Conservation (phyloP, 2,888 invertebrate genomes). For the Antitype chi region DNA sequence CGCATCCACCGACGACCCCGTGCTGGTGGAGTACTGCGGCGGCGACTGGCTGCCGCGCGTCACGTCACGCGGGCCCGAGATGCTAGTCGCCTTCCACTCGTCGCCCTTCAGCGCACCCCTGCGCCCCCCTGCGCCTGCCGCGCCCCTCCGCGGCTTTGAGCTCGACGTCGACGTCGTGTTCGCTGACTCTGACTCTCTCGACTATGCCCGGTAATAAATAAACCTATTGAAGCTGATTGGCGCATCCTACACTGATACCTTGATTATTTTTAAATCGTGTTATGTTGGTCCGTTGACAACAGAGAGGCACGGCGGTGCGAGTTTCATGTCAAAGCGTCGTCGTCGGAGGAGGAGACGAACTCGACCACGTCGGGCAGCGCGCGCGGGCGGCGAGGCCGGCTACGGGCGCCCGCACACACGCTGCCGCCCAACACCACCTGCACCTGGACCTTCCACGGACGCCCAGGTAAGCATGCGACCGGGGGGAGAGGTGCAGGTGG, state of each 20-base stretch:
- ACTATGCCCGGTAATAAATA: conserved; percentile 92
- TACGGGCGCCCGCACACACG: conserved; percentile 95
- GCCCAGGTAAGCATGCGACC: conserved; percentile 84
- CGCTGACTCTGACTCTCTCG: conserved; percentile 96
- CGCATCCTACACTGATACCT: not conserved
- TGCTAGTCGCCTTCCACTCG: conserved; percentile 97
- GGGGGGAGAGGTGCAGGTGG: no score
- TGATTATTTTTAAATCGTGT: not conserved
- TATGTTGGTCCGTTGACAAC: conserved; percentile 12
- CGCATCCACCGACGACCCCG: conserved; percentile 94
- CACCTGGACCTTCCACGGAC: conserved; percentile 95
- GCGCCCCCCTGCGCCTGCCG: conserved; percentile 90
- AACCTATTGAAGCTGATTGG: not conserved
- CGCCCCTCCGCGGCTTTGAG: conserved; percentile 95
- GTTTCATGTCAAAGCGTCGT: conserved; percentile 94
- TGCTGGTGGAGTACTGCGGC: conserved; percentile 96
- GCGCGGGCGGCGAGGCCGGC: conserved; percentile 92
- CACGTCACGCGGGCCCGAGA: conserved; percentile 93
- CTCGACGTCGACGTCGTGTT: conserved; percentile 96
- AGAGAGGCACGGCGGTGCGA: conserved; percentile 92
- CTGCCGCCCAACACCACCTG: conserved; percentile 96
- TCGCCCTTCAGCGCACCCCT: conserved; percentile 95
- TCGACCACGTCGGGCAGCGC: conserved; percentile 89
- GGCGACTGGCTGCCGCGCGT: conserved; percentile 96
- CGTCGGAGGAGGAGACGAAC: conserved; percentile 90